phyloP scores from a whole-genome alignment of 2,888 invertebrate genomes.

The Parnassius apollo region DNA sequence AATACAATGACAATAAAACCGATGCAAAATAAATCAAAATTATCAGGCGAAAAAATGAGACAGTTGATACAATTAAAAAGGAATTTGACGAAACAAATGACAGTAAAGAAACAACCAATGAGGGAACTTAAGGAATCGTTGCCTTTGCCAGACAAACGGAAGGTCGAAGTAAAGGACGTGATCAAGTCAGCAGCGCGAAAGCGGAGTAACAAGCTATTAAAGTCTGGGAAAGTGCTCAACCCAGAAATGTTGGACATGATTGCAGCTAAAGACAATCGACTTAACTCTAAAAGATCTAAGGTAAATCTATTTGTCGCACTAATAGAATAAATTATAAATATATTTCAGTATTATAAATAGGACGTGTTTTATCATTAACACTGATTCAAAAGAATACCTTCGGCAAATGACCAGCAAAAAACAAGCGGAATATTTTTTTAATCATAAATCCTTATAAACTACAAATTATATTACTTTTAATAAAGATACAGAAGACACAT shows the following conservation, averaged over 20 bases:
- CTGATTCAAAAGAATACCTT: no score
- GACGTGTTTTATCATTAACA: no score
- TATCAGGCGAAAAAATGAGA: background rate
- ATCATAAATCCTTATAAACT: no score
- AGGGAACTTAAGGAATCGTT: background rate
- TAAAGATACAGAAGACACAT: no score
- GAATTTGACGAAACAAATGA: background rate
- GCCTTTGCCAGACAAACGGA: background rate
- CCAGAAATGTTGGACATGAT: slow-evolving; percentile 52
- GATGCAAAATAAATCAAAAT: background rate
- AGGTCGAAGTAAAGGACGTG: background rate
- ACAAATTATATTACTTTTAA: no score
- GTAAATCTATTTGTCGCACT: slow-evolving; percentile 31
- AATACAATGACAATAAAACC: background rate
- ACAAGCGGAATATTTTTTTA: no score
- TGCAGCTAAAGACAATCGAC: slow-evolving; percentile 46
- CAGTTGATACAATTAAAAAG: background rate
- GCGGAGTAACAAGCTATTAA: background rate
- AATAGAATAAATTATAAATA: no score
- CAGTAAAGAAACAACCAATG: background rate
- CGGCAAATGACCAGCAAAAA: no score
- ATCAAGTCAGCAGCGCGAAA: background rate
- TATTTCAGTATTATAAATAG: no score
- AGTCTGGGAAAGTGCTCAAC: background rate
- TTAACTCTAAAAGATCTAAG: slow-evolving; percentile 43